Conservation (phyloP, 2,888 invertebrate species). For the Euzophera pinguis region DNA sequence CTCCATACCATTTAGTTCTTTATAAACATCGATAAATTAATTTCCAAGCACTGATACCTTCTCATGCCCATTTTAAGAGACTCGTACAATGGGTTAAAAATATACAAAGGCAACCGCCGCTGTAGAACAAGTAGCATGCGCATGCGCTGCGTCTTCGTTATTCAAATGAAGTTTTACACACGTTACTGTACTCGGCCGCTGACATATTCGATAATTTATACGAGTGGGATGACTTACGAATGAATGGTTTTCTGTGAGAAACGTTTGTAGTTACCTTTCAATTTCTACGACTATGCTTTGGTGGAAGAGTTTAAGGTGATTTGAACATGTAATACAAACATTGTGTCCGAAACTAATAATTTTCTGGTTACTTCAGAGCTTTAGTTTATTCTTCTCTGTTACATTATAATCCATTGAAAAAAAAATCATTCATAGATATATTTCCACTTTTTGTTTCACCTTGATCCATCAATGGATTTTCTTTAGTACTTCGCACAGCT, state of each 20-base stretch:
- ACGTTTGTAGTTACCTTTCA: neutral
- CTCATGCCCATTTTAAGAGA: slow-evolving; percentile 30
- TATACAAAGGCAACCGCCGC: slow-evolving; percentile 50
- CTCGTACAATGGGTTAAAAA: slow-evolving; percentile 56
- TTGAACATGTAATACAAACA: no score
- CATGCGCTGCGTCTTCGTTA: slow-evolving; percentile 42
- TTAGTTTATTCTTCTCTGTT: no score
- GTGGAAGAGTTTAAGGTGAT: no score
- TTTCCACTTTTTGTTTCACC: no score
- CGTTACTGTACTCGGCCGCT: slow-evolving; percentile 35
- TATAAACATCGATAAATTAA: neutral
- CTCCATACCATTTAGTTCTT: no score
- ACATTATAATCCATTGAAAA: no score
- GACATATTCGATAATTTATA: slow-evolving; percentile 67
- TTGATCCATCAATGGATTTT: no score
- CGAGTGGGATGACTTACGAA: slow-evolving; percentile 30
- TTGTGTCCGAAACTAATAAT: no score
- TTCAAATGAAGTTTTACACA: slow-evolving; percentile 58
- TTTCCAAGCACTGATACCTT: neutral
- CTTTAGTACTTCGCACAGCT: no score
- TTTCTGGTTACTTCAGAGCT: no score
- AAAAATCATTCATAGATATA: no score
- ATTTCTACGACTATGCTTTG: neutral
- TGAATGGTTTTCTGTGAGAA: slow-evolving; percentile 20
- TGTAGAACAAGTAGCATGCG: slow-evolving; percentile 24